phyloP scores from a whole-genome alignment of 2,113 vertebrate genomes.

The Acinonyx jubatus region DNA sequence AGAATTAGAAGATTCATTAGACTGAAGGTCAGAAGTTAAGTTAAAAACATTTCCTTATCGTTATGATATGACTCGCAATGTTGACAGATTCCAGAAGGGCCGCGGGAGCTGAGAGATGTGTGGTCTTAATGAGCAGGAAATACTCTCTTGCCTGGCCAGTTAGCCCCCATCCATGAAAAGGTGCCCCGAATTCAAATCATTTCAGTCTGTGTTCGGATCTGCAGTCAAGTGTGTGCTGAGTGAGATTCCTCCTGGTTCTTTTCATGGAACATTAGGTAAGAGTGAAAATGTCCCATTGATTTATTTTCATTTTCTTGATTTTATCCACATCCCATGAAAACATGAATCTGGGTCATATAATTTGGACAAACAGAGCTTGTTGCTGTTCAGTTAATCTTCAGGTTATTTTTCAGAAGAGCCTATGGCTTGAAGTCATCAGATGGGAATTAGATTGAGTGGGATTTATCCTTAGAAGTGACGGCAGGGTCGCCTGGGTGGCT shows the following conservation, averaged over 20 bases:
- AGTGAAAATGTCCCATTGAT: background rate
- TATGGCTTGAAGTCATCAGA: constrained; percentile 50
- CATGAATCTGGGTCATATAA: constrained; percentile 46
- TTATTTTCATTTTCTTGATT: constrained; percentile 18
- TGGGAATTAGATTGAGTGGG: constrained; percentile 65
- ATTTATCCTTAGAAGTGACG: constrained; percentile 72
- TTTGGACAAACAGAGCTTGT: constrained; percentile 56
- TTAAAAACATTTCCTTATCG: constrained; percentile 77
- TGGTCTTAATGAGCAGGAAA: constrained; percentile 61
- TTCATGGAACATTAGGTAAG: constrained; percentile 16
- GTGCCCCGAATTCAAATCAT: constrained; percentile 55
- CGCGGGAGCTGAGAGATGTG: background rate
- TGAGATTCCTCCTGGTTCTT: background rate
- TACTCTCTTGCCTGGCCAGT: background rate
- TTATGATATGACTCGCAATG: constrained; percentile 27
- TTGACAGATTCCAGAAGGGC: constrained; percentile 69
- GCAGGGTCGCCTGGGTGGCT: too few species aligned
- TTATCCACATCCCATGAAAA: constrained; percentile 45
- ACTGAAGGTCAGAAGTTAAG: constrained; percentile 61
- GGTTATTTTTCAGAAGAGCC: constrained; percentile 78
- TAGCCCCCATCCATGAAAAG: background rate
- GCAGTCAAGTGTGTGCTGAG: fast-evolving
- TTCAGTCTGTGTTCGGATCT: background rate
- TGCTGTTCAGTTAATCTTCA: constrained; percentile 73
- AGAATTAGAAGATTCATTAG: constrained; percentile 76